Evolutionary conservation across 2,888 invertebrate species (phyloP), one percentile per base, ranked within the genome.

Genomic region (Amorpha juglandis): DNA sequence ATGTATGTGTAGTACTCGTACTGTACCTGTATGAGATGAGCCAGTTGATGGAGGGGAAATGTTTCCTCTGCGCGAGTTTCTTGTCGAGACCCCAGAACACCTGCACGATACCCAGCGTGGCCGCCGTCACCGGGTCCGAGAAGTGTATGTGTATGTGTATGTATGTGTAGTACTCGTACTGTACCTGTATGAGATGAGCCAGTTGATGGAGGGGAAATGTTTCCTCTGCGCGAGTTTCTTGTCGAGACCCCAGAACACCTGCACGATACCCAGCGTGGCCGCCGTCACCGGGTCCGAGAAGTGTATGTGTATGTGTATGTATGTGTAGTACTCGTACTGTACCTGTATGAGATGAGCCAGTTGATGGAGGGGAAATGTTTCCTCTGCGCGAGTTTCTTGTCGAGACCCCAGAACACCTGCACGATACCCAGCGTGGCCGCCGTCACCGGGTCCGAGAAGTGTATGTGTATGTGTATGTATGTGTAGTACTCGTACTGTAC

Each of bases 1-100:
- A n/a, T n/a, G n/a, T n/a, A n/a, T 33, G 33, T 6, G 6, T 2
- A 33, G 4, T 33, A 53, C n/a, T 47, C n/a, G 35, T 35, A 8
- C 62, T n/a, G 67, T 68, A 94, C 95, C 95, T 95, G 95, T 98
- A 98, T 1, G 99, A 99, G 91, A 99, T 99, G 80, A 99, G 96
- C 99, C 99, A 99, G 94, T 99, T 99, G 94, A 99, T 98, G 77
- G 99, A 99, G 69, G 99, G 99, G 96, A 99, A 99, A 94, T 99
- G 99, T 91, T 99, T 99, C 78, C 99, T 95, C 94, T 99, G 99
- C 0, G 99, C 99, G 70, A 99, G 95, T 88, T 99, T 99, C 94
- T 99, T 99, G 94, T 99, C 99, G 83, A 99, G 94, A 70, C 99
- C 99, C 99, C 99, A 99, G 95, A 99, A 99, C 92, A 99, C 99